phyloP scores from a whole-genome alignment of 2,797 vertebrate genomes.

The Benthosema pterotum region DNA sequence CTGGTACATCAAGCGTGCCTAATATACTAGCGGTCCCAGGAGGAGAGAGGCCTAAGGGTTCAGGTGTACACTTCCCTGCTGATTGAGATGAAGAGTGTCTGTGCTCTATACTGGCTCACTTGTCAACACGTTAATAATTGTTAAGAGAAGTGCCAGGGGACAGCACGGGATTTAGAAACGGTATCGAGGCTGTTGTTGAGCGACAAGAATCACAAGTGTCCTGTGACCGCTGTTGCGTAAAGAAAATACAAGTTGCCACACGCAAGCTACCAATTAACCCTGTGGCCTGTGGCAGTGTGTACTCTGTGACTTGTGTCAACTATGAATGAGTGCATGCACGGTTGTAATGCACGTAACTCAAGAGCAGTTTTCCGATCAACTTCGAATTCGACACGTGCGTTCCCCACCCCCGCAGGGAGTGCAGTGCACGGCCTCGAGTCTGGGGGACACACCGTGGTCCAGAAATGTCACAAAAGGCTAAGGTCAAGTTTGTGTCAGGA shows the following conservation, averaged over 20 bases:
- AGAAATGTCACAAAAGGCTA: too few species aligned
- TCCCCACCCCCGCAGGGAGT: too few species aligned
- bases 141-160: conserved; percentile 61
- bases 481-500: too few species aligned
- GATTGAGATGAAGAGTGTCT: conserved; percentile 74
- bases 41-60: conserved; percentile 30
- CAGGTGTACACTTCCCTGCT: conserved; percentile 66
- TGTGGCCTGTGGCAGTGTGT: conserved; percentile 52
- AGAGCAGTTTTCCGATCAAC: too few species aligned
- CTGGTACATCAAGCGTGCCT: conserved; percentile 23
- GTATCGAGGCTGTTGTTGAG: conserved; percentile 38
- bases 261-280: conserved; percentile 67
- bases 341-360: too few species aligned
- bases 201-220: background rate
- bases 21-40: background rate
- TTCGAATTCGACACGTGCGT: too few species aligned
- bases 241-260: conserved; percentile 58
- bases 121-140: conserved; percentile 52
- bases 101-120: conserved; percentile 57
- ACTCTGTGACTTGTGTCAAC: background rate
- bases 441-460: too few species aligned
- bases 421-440: too few species aligned
- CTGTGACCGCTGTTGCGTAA: conserved; percentile 33
- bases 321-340: too few species aligned
- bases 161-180: conserved; percentile 40